These are phyloP conservation scores for Formica exsecta DNA, from an alignment of 1,140 invertebrate species.

Conservation along the genomic window DNA sequence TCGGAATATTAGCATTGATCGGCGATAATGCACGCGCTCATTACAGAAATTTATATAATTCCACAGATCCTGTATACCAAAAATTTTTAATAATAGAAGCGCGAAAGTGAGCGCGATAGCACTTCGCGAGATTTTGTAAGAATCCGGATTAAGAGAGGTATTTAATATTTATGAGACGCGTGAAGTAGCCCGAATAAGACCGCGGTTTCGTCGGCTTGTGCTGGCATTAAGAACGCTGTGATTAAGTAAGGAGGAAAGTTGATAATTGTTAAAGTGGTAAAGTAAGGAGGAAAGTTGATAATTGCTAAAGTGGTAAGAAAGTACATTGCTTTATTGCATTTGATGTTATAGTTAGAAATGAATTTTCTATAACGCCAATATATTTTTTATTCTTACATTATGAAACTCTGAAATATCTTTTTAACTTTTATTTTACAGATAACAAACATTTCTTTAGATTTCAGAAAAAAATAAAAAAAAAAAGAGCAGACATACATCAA, in stretches of 20 bases:
- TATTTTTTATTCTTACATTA: not conserved
- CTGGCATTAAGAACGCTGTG: constrained; percentile 14
- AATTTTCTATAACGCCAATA: not conserved
- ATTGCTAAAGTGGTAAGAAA: constrained; percentile 18
- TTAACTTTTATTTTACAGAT: not conserved
- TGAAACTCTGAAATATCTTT: not conserved
- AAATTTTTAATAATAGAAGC: constrained; percentile 48
- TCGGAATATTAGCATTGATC: constrained; percentile 41
- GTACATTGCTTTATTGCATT: not conserved
- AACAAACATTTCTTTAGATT: not conserved
- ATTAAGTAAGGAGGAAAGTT: constrained; percentile 35
- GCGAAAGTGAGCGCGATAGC: constrained; percentile 31
- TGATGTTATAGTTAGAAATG: not conserved
- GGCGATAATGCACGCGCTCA: constrained; percentile 7
- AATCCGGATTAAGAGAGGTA: constrained; percentile 49
- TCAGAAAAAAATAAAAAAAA: not conserved
- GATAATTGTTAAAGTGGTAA: constrained; percentile 30
- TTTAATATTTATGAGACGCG: constrained; percentile 62
- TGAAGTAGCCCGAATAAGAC: constrained; percentile 50
- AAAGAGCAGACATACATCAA: too few relatives aligned
- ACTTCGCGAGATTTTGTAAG: constrained; percentile 39
- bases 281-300: constrained; percentile 36
- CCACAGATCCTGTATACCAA: constrained; percentile 15
- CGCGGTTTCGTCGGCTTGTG: constrained; percentile 17
- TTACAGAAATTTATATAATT: constrained; percentile 58